These are phyloP conservation scores for Plebejus anna DNA, from an alignment of 2,888 invertebrate genomes.

Conservation along the genomic window DNA sequence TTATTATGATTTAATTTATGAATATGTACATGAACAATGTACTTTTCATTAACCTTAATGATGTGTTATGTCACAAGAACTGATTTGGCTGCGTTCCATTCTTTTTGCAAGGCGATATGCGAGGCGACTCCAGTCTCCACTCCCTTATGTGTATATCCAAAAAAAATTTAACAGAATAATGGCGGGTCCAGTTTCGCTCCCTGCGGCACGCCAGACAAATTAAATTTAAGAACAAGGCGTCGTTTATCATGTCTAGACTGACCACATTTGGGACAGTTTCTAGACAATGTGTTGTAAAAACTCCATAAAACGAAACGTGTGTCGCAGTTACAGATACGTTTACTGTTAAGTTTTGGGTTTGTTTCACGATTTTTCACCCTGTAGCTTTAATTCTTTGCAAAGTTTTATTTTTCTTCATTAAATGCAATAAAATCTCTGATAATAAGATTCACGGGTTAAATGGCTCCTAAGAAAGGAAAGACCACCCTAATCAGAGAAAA, in stretches of 20 bases:
- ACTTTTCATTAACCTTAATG: not conserved
- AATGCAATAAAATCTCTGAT: too few species aligned
- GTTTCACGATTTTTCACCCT: not conserved
- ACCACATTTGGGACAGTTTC: constrained; percentile 18
- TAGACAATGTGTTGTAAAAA: constrained; percentile 15
- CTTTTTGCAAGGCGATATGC: not conserved
- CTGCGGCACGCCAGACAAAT: constrained; percentile 12
- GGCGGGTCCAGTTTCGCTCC: constrained; percentile 3
- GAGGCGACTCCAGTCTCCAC: not conserved
- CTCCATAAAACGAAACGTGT: constrained; percentile 4
- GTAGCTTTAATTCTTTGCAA: not conserved
- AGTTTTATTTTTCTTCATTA: too few species aligned
- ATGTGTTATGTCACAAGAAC: not conserved
- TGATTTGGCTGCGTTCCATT: not conserved
- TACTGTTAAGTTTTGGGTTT: not conserved
- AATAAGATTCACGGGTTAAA: too few species aligned
- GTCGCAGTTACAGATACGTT: not conserved
- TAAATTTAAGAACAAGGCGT: constrained; percentile 12
- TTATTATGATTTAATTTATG: not conserved
- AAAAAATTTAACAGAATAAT: not conserved
- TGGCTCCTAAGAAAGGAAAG: too few species aligned
- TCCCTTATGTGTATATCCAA: not conserved
- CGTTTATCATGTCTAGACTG: constrained; percentile 17
- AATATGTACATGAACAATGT: not conserved
- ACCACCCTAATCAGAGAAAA: too few species aligned